phyloP scores from a whole-genome alignment of 2,113 vertebrate species.

The Parotia lawesii region DNA sequence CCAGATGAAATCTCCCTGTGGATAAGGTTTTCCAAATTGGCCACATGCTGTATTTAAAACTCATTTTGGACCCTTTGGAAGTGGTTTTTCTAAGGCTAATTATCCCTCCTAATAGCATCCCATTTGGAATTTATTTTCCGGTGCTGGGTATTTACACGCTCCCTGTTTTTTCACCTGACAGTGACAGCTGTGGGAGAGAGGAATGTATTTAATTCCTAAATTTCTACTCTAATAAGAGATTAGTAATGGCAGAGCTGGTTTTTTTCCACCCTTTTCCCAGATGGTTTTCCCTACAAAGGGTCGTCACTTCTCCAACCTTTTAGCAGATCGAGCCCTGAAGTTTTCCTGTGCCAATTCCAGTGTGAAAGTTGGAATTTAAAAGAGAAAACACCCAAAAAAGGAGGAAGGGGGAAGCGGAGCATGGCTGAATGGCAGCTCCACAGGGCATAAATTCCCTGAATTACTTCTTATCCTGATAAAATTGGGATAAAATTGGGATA shows the following conservation, averaged over 20 bases:
- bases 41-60: background rate
- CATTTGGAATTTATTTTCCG: background rate
- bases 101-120: background rate
- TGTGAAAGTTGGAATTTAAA: background rate
- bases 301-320: background rate
- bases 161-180: background rate
- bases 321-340: accelerated
- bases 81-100: background rate
- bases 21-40: background rate
- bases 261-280: background rate
- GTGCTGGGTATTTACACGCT: background rate
- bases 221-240: background rate
- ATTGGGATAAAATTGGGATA: background rate
- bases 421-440: background rate
- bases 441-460: background rate
- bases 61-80: background rate
- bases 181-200: background rate
- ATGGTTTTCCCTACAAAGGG: background rate
- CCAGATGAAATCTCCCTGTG: background rate
- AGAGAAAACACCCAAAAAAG: background rate
- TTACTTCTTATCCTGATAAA: background rate
- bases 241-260: background rate
- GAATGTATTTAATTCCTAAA: background rate
- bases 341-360: background rate
- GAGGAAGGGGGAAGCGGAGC: too few relatives aligned